These are phyloP conservation scores for Coelopa frigida DNA, from an alignment of 1,140 invertebrate species.

Conservation along the genomic window DNA sequence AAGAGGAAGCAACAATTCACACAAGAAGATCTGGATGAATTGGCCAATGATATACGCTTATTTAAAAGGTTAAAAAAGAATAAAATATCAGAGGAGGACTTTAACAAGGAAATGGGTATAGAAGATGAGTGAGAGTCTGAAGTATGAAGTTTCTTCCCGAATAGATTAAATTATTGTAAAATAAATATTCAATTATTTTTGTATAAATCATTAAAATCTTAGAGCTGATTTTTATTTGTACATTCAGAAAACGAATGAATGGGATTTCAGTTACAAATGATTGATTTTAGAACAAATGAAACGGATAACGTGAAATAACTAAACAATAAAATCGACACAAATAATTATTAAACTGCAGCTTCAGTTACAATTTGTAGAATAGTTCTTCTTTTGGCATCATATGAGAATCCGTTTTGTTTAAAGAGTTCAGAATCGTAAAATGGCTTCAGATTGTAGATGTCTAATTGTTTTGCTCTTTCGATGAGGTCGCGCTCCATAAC, in stretches of 20 bases:
- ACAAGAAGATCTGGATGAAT: slow-evolving; percentile 74
- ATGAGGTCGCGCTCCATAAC: slow-evolving; percentile 86
- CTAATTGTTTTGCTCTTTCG: slow-evolving; percentile 87
- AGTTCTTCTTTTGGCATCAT: slow-evolving; percentile 73
- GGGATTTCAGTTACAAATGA: no score
- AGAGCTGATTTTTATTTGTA: no score
- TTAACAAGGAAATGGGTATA: slow-evolving; percentile 52
- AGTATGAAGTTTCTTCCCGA: background rate
- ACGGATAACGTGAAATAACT: slow-evolving; percentile 18
- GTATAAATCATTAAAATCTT: no score
- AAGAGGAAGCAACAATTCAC: slow-evolving; percentile 52
- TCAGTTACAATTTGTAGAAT: slow-evolving; percentile 76
- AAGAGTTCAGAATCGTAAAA: slow-evolving; percentile 94
- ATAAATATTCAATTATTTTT: background rate
- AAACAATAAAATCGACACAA: background rate
- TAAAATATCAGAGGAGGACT: slow-evolving; percentile 61
- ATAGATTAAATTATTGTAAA: slow-evolving; percentile 48
- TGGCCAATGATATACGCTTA: slow-evolving; percentile 73
- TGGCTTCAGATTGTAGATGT: slow-evolving; percentile 79
- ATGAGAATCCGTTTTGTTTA: slow-evolving; percentile 79
- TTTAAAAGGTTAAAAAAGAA: slow-evolving; percentile 85
- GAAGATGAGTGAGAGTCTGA: slow-evolving; percentile 30
- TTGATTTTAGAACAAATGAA: slow-evolving; percentile 9
- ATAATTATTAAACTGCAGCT: slow-evolving; percentile 27
- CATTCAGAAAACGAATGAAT: no score